These are phyloP conservation scores for Silvanus unidentatus DNA, from an alignment of 2,888 invertebrate species.

Conservation along the genomic window DNA sequence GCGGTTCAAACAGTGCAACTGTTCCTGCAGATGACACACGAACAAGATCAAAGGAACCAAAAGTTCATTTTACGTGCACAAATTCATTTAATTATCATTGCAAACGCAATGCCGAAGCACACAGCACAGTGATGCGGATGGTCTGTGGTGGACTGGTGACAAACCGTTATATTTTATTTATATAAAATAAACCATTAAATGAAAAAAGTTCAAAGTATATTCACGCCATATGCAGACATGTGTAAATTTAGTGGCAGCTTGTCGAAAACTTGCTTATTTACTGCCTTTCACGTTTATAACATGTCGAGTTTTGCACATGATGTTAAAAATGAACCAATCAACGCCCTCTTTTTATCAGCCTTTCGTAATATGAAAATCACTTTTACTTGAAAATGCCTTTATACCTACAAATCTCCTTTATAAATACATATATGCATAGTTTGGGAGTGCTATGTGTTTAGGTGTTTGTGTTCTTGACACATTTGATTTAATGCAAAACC, in stretches of 20 bases:
- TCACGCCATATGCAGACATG: constrained; percentile 36
- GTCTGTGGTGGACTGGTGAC: too few relatives aligned
- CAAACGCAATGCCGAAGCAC: too few relatives aligned
- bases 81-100: too few relatives aligned
- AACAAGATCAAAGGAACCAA: too few relatives aligned
- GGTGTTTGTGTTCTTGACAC: constrained; percentile 26
- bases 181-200: constrained; percentile 6
- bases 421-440: constrained; percentile 4
- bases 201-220: constrained; percentile 42
- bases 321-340: constrained; percentile 40
- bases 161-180: too few relatives aligned
- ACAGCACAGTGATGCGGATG: too few relatives aligned
- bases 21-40: too few relatives aligned
- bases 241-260: constrained; percentile 34
- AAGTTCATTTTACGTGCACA: too few relatives aligned
- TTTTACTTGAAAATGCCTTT: constrained; percentile 22
- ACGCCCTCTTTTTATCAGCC: constrained; percentile 38
- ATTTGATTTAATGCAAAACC: constrained; percentile 31
- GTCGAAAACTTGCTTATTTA: constrained; percentile 45
- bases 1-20: too few relatives aligned
- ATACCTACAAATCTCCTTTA: constrained; percentile 26
- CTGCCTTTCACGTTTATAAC: constrained; percentile 37
- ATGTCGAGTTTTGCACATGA: constrained; percentile 34
- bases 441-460: neutral
- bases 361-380: constrained; percentile 31